phyloP scores from a whole-genome alignment of 1,140 invertebrate genomes.

The Neelides sp. region DNA sequence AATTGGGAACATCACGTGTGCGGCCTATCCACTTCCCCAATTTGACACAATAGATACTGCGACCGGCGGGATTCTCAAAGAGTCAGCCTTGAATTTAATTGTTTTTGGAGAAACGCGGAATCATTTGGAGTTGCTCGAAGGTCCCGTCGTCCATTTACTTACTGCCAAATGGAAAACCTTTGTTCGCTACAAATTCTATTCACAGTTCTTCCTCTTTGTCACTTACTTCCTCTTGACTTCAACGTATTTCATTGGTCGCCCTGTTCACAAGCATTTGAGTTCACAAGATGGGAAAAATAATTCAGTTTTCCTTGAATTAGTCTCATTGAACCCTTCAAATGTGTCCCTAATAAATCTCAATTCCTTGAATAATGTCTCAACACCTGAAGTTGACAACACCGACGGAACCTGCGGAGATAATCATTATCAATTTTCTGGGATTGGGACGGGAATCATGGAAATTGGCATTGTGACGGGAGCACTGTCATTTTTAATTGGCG shows the following conservation, averaged over 20 bases:
- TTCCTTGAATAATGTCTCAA: no score
- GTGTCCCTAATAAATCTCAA: no score
- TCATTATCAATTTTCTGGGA: no score
- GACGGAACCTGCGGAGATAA: no score
- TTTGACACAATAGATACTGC: conserved; percentile 90
- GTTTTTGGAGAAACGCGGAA: conserved; percentile 75
- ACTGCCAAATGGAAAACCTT: conserved; percentile 98
- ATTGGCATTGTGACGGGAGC: conserved; percentile 58
- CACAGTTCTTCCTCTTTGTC: conserved; percentile 77
- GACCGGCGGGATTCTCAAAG: conserved; percentile 69
- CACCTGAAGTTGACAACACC: no score
- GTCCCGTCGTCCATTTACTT: conserved; percentile 80
- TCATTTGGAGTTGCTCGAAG: conserved; percentile 91
- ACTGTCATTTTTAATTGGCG: conserved; percentile 64
- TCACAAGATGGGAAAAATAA: no score
- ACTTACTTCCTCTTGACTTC: conserved; percentile 79
- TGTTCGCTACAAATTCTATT: conserved; percentile 83
- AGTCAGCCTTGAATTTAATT: conserved; percentile 49
- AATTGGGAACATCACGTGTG: conserved; percentile 82
- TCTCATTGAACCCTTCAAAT: no score
- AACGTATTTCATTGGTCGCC: conserved; percentile 71
- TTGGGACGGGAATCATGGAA: no score
- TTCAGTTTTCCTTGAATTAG: no score
- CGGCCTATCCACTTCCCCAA: conserved; percentile 88
- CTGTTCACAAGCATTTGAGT: conserved; percentile 38